phyloP scores from a whole-genome alignment of 2,797 vertebrate species.

The Chelmon rostratus region DNA sequence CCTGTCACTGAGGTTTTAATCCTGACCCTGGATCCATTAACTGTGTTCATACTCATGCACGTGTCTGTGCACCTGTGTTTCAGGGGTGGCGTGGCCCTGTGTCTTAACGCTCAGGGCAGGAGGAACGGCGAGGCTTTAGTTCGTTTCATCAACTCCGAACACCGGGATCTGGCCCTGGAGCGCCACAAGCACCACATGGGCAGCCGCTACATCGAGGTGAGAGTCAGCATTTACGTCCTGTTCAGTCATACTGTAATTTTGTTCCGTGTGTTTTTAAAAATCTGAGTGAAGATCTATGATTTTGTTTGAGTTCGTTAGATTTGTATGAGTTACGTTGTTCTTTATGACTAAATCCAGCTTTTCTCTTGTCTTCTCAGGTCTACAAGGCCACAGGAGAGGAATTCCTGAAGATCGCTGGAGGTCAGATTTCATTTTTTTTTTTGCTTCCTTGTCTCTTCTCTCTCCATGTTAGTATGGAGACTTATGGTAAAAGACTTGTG shows the following conservation, averaged over 20 bases:
- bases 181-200: conserved; percentile 99
- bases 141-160: conserved; percentile 93
- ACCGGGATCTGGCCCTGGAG: conserved; percentile 94
- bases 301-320: background rate
- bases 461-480: conserved; percentile 36
- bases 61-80: conserved; percentile 42
- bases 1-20: background rate
- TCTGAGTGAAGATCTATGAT: background rate
- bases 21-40: background rate
- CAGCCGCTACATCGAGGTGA: conserved; percentile 96
- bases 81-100: conserved; percentile 96
- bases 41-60: background rate
- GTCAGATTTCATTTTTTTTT: conserved; percentile 84
- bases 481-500: conserved; percentile 60
- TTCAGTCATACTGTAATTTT: background rate
- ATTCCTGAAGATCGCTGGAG: conserved; percentile 98
- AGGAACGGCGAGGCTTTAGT: conserved; percentile 96
- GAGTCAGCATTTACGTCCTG: conserved; percentile 1
- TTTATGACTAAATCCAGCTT: conserved; percentile 21
- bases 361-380: conserved; percentile 84
- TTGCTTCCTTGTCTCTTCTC: background rate
- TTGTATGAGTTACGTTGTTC: background rate
- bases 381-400: conserved; percentile 99
- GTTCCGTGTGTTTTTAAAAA: background rate
- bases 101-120: conserved; percentile 95